Evolutionary conservation across 2,888 invertebrate species (phyloP), one percentile per base, ranked within the genome.

Genomic region (Pilophorus perplexus): DNA sequence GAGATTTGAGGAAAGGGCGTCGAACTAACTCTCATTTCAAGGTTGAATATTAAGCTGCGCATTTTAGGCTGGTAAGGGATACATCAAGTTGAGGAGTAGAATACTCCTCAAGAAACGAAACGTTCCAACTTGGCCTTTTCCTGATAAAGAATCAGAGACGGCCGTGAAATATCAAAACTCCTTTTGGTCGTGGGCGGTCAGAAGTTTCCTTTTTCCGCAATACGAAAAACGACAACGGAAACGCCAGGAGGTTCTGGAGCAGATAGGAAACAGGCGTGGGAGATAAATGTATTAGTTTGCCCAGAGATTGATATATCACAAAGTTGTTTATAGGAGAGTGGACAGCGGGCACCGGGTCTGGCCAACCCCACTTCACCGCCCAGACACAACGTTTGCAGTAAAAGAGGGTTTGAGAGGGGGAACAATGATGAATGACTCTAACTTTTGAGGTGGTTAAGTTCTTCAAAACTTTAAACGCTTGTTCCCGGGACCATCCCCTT

Each of bases 261-360:
- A 52, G 52, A 52, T 52, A 52, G 52, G 52, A 14, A 52, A 52
- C 18, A 28, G 18, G n/a, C n/a, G n/a, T 28, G 10, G 28, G 28
- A 52, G 52, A 52, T 52, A 52, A 52, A 52, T 52, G 52, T 52
- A 52, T 52, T 52, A 52, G 52, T 52, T 52, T 23, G 28, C 28
- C n/a, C 16, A 42, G 40, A 40, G 59, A 59, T 59, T 59, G 59
- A 59, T 59, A 59, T 59, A 59, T 59, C 59, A 59, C 40, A 59
- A 59, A 59, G 59, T 59, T 59, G 57, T 57, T 57, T 57, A 37
- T 57, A 57, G 23, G 57, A 38, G 38, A 59, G 59, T 59, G 42
- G 59, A 40, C 59, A 59, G 42, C 14, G 59, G 40, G 20, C 55
- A 55, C n/a, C n/a, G n/a, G n/a, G n/a, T n/a, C n/a, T n/a, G 54